Evolutionary conservation across 1,140 invertebrate species (phyloP), one percentile per base, ranked within the genome.

Genomic region (Brachionus koreanus): DNA sequence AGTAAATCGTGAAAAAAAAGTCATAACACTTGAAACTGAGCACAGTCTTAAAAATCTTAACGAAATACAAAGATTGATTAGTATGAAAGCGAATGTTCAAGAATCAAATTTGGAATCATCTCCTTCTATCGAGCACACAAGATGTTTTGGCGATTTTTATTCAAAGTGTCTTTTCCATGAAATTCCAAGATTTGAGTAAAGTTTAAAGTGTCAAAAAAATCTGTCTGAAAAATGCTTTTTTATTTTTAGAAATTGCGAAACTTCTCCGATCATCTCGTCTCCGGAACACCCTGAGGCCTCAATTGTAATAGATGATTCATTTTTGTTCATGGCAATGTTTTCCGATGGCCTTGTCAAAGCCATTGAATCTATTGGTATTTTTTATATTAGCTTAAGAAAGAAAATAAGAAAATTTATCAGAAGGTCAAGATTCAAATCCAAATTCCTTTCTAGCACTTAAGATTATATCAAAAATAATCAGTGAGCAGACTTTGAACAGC

Each of bases 61-160:
- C 3, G 76, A 79, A 43, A 25, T 61, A 9, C 19, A 61, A 37
- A 23, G 61, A 19, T 37, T 61, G 10, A 23, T 42, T 13, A 43
- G 61, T 0, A 4, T 61, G 3, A 57, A 79, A 9, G 46, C 33
- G 3, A 42, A 79, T 13, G 25, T 79, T 3, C 3, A 79, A 5
- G 37, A 39, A 29, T 57, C 16, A 12, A 5, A 19, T 25, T 25
- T 35, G 43, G 49, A 63, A 19, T 61, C 10, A 12, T 5, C 49
- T 6, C 49, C 49, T 19, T 23, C 23, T 2, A 25, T 79, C 13
- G 42, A 43, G 29, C 23, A 42, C 42, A 37, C 76, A 19, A 39
- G 76, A 19, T 79, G 76, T 19, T 29, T 79, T 61, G 76, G 76
- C 7, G 49, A 79, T 61, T 79, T 79, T 65, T 61, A 35, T 13